Base-by-base conservation (phyloP, 1,140 invertebrate species). In the Thaumatotibia leucotreta region DNA sequence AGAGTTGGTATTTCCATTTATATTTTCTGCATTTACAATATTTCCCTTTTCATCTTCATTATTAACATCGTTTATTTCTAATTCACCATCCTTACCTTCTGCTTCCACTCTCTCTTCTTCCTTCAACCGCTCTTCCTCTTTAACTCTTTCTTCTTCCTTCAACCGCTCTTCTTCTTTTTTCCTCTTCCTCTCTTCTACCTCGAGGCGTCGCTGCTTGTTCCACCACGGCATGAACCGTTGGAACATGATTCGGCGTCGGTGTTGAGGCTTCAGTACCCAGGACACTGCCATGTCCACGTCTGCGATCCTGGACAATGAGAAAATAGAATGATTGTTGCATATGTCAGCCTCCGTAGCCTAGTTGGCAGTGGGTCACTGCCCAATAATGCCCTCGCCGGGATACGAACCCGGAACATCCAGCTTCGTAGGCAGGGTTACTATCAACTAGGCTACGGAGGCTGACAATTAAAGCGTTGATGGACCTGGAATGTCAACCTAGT, bases 151-250 rank as follows among this genome's bases (percentile, higher is more conserved):
- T 61, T 72, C 67, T 64, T 63, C 65, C 33, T 75, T 76, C 22
- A 64, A 1, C 27, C 52, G 6, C 33, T 77, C 70, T 39, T 70
- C 67, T 66, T 77, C 75, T 68, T 82, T 74, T 69, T 20, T 73
- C 63, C 71, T 69, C 64, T 86, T 88, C 68, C 77, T 83, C 61
- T 89, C 84, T 0, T 84, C 86, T 2, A 83, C 58, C 68, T 88
- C 83, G 45, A 80, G 79, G 23, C 90, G 75, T 29, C 78, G 78
- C 67, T 80, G 75, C 4, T 79, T 79, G 71, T 91, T 89, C 88
- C 89, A 90, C 82, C 89, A 90, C 0, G 91, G 91, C 81, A 84
- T 89, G 75, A 92, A 91, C 14, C 90, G 72, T 72, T 92, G 91
- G 77, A 91, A 92, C 77, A 85, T 83, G 9, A 92, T 66, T 9